Conservation (phyloP, 2,113 vertebrate species). For the Ictalurus punctatus region DNA sequence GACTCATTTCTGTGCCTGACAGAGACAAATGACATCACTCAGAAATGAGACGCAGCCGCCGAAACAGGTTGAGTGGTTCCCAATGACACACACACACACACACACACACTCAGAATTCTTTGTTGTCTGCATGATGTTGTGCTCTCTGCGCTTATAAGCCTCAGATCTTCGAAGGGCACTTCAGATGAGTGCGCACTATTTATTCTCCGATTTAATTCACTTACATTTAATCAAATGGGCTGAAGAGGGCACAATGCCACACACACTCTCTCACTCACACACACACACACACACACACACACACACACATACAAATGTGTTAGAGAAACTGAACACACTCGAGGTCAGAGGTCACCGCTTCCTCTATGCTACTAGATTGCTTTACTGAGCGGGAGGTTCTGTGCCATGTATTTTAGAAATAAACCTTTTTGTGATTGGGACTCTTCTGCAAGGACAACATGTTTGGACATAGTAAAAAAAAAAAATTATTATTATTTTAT, state of each 20-base stretch:
- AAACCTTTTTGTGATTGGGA: background rate
- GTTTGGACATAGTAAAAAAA: background rate
- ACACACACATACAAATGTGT: background rate
- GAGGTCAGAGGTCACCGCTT: constrained; percentile 33
- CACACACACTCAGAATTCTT: constrained; percentile 50
- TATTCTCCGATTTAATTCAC: constrained; percentile 7
- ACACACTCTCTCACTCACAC: background rate
- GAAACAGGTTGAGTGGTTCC: constrained; percentile 68
- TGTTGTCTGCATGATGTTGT: constrained; percentile 68
- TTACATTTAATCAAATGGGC: constrained; percentile 15
- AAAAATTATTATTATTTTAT: background rate
- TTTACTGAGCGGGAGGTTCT: constrained; percentile 2
- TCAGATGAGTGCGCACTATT: constrained; percentile 16
- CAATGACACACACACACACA: constrained; percentile 48
- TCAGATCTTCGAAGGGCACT: background rate
- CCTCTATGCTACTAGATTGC: constrained; percentile 6
- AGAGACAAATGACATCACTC: constrained; percentile 80
- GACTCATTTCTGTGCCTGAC: constrained; percentile 73
- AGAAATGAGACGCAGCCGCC: constrained; percentile 70
- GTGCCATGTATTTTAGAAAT: background rate
- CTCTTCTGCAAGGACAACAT: background rate
- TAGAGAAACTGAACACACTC: constrained; percentile 37
- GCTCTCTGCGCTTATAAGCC: background rate
- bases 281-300: no score
- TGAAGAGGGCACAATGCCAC: background rate